phyloP scores from a whole-genome alignment of 1,140 invertebrate genomes.

The Drosophila kikkawai region DNA sequence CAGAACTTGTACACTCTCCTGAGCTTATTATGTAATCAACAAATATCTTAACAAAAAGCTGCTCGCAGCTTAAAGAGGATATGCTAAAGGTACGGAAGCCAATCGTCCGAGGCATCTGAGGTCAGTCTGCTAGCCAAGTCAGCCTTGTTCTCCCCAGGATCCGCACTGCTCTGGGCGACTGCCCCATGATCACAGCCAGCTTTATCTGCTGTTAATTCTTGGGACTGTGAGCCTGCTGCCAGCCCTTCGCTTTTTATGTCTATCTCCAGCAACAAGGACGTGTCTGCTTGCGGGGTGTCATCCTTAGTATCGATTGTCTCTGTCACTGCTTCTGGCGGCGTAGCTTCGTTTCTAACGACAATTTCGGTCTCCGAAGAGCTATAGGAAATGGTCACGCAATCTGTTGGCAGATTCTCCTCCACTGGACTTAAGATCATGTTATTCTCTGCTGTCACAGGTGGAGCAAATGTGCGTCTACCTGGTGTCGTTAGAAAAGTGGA shows the following conservation, averaged over 20 bases:
- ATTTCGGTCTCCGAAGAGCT: background rate
- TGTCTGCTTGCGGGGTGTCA: background rate
- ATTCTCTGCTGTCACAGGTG: background rate
- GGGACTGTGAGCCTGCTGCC: too few species aligned
- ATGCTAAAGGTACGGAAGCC: slow-evolving; percentile 44
- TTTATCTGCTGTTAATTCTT: too few species aligned
- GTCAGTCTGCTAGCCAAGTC: slow-evolving; percentile 19
- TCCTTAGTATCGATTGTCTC: background rate
- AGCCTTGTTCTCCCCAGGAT: background rate
- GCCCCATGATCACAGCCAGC: background rate
- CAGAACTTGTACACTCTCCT: background rate
- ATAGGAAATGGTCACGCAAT: slow-evolving; percentile 21
- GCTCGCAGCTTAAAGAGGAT: background rate
- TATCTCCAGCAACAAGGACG: slow-evolving; percentile 3
- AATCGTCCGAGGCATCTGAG: slow-evolving; percentile 63
- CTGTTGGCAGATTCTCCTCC: background rate
- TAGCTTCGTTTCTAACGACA: slow-evolving; percentile 1
- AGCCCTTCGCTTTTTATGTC: slow-evolving; percentile 2
- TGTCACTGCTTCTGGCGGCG: background rate
- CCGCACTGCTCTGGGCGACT: background rate
- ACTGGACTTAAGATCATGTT: slow-evolving; percentile 54
- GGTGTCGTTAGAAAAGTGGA: slow-evolving; percentile 46
- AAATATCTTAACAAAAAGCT: background rate
- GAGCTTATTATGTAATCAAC: background rate
- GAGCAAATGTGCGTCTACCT: background rate